These are phyloP conservation scores for Neomonachus schauinslandi DNA, from an alignment of 2,113 vertebrate genomes.

Conservation along the genomic window DNA sequence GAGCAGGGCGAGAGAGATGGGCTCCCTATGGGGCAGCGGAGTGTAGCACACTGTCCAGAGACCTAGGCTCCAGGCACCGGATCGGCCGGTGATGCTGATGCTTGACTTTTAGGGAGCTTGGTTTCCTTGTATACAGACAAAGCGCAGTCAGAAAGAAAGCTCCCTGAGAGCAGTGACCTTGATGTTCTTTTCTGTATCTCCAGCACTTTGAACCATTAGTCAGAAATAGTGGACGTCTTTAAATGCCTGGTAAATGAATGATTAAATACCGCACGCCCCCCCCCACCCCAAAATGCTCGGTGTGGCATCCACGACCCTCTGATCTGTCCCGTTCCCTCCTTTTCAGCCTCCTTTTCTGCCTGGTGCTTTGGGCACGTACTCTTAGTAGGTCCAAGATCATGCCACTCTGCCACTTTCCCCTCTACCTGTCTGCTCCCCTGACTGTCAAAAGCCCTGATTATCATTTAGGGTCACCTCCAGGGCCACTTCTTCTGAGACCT, in stretches of 20 bases:
- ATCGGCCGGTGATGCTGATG: background rate
- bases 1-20: background rate
- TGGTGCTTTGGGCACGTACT: background rate
- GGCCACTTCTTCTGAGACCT: background rate
- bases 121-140: background rate
- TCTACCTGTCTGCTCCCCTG: background rate
- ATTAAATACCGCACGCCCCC: background rate
- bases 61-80: background rate
- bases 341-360: background rate
- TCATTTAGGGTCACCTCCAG: background rate
- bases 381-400: background rate
- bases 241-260: background rate
- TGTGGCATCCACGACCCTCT: background rate
- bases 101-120: background rate
- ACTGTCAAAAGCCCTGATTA: background rate
- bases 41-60: accelerated
- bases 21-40: accelerated
- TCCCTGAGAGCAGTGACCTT: background rate
- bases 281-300: background rate
- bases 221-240: background rate
- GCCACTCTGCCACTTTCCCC: background rate
- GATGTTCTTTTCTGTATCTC: background rate
- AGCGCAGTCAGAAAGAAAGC: background rate
- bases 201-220: background rate
- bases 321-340: background rate